phyloP scores from a whole-genome alignment of 2,888 invertebrate genomes.

The Protonemura montana region DNA sequence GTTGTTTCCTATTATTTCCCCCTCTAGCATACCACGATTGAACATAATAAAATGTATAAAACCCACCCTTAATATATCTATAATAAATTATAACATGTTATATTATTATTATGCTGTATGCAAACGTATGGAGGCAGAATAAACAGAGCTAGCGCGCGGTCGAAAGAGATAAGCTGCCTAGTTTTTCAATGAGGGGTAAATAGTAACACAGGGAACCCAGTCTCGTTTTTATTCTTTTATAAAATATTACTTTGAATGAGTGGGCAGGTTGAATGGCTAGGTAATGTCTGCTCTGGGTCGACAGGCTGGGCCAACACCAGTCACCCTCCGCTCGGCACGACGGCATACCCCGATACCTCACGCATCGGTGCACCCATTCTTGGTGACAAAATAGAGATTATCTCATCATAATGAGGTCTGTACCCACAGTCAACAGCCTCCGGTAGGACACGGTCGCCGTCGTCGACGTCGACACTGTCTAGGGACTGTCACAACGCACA shows the following conservation, averaged over 20 bases:
- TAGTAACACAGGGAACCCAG: not conserved
- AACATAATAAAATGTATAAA: slow-evolving; percentile 28
- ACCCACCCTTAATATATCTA: slow-evolving; percentile 30
- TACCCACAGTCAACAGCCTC: slow-evolving; percentile 47
- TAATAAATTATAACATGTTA: slow-evolving; percentile 20
- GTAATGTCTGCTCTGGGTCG: slow-evolving; percentile 14
- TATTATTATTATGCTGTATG: slow-evolving; percentile 39
- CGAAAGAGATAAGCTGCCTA: slow-evolving; percentile 20
- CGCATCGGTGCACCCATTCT: slow-evolving; percentile 45
- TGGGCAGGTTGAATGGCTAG: slow-evolving; percentile 47
- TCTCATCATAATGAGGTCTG: slow-evolving; percentile 48
- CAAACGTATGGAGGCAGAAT: slow-evolving; percentile 14
- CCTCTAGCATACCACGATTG: slow-evolving; percentile 29
- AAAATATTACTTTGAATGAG: slow-evolving; percentile 50
- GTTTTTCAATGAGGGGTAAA: slow-evolving; percentile 15
- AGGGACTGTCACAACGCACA: not conserved
- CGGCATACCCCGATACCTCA: slow-evolving; percentile 37
- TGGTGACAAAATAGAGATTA: slow-evolving; percentile 46
- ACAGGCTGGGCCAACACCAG: too few species aligned
- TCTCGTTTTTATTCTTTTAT: slow-evolving; percentile 38
- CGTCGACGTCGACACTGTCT: not conserved
- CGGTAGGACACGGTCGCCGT: slow-evolving; percentile 9
- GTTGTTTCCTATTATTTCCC: slow-evolving; percentile 41
- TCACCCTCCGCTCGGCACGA: not conserved
- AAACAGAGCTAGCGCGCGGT: slow-evolving; percentile 20